Conservation (phyloP, 2,113 vertebrate genomes). For the Ascaphus truei region DNA sequence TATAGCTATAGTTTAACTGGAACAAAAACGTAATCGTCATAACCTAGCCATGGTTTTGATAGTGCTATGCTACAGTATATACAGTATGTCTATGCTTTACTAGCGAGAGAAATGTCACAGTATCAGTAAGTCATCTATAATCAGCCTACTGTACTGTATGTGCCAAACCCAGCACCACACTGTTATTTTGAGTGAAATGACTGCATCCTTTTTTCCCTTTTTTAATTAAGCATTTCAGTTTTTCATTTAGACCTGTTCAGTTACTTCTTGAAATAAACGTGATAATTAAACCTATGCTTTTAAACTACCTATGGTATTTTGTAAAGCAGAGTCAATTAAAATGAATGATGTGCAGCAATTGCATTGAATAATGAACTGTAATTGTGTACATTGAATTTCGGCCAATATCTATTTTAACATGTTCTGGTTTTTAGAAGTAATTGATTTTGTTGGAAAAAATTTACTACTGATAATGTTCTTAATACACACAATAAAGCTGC, state of each 20-base stretch:
- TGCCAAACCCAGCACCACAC: no score
- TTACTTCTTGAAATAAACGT: background rate
- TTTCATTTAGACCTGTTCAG: background rate
- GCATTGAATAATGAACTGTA: background rate
- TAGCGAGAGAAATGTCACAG: no score
- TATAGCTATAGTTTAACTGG: background rate
- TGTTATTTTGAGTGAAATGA: no score
- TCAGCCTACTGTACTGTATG: no score
- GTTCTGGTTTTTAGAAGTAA: background rate
- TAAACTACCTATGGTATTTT: background rate
- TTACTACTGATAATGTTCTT: background rate
- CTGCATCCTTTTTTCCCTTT: no score
- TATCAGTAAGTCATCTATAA: no score
- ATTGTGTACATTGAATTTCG: background rate
- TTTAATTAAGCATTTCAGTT: no score
- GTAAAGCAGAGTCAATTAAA: slow-evolving; percentile 18
- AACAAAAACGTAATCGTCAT: no score
- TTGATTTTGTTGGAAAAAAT: background rate
- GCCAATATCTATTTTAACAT: background rate
- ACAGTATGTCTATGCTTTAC: no score
- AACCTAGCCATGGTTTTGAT: no score
- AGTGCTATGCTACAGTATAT: no score
- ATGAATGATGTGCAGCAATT: background rate
- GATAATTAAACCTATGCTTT: background rate
- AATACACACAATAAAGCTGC: no score